Evolutionary conservation across 1,140 invertebrate species (phyloP), one percentile per base, ranked within the genome.

Genomic region (Hylyphantes graminicola): DNA sequence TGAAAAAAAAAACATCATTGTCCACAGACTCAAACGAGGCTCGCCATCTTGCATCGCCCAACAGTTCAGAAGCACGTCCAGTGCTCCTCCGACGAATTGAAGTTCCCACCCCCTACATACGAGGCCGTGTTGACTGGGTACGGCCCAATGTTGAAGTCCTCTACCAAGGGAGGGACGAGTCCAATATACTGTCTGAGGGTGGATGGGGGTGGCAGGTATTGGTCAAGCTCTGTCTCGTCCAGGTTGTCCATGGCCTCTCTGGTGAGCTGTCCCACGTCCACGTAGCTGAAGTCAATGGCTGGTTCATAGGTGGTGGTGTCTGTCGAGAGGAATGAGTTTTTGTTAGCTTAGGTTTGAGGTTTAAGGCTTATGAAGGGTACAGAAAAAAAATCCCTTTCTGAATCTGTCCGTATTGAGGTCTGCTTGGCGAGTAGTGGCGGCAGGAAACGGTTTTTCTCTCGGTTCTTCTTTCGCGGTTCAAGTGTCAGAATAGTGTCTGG

Each of bases 191-290:
- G 77, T 54, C 85, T 65, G 7, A 76, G 5, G 19, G 53, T 85
- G 35, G 55, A 59, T 0, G 87, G 86, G 0, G 87, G 87, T 53
- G 92, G 91, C 4, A 94, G 91, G 89, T 93, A 94, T 88, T 93
- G 93, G 87, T 94, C 93, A 61, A 94, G 89, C 88, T 94, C 93
- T 81, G 91, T 91, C 54, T 90, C 89, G 70, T 93, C 91, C 77
- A 93, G 90, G 84, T 90, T 91, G 80, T 93, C 93, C 61, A 92
- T 91, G 13, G 91, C 90, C 72, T 92, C 90, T 15, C 88, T 87
- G 5, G 90, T 89, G 9, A 92, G 85, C 53, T 89, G 87, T 12
- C 89, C 88, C 7, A 92, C 90, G 5, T 90, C 90, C 10, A 92
- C 90, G 11, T 92, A 90, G 78, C 89, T 91, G 87, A 92, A 91